Evolutionary conservation across 2,888 invertebrate genomes (phyloP).

Genomic region (Diplolepis rosae): DNA sequence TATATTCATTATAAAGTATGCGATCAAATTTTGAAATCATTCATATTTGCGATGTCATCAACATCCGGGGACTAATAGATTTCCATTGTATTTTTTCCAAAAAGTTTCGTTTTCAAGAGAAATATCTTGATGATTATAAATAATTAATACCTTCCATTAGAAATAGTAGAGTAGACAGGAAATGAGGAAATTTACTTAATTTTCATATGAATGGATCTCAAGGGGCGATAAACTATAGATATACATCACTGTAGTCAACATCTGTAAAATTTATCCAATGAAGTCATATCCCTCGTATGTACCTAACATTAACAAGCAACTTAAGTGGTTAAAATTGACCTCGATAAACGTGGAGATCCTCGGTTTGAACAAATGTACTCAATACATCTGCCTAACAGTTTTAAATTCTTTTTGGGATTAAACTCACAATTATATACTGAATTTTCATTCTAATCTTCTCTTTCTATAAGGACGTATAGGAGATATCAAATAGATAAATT

Average conservation of each 20-base stretch:
- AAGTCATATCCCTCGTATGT: constrained; percentile 29
- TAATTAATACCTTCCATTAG: not conserved
- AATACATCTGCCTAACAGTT: no score
- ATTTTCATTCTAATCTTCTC: no score
- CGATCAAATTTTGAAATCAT: no score
- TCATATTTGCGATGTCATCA: no score
- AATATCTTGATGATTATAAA: not conserved
- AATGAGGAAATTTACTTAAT: not conserved
- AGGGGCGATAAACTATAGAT: not conserved
- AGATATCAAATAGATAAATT: no score
- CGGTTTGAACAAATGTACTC: constrained; percentile 6
- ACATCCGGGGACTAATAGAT: no score
- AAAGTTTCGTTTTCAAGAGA: not conserved
- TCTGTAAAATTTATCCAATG: constrained; percentile 29
- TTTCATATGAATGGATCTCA: not conserved
- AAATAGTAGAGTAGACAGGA: not conserved
- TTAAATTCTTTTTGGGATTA: no score
- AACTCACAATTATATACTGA: no score
- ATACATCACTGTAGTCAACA: constrained; percentile 9
- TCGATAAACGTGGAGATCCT: constrained; percentile 49
- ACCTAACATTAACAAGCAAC: constrained; percentile 54
- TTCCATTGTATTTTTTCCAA: no score
- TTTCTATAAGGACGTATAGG: no score
- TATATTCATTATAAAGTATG: no score
- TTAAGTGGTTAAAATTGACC: constrained; percentile 64